Percentiles rank a stretch among this genome's conserved stretches.
phyloP scores from a whole-genome alignment of 2,113 vertebrate species.

The Pedionomus torquatus region DNA sequence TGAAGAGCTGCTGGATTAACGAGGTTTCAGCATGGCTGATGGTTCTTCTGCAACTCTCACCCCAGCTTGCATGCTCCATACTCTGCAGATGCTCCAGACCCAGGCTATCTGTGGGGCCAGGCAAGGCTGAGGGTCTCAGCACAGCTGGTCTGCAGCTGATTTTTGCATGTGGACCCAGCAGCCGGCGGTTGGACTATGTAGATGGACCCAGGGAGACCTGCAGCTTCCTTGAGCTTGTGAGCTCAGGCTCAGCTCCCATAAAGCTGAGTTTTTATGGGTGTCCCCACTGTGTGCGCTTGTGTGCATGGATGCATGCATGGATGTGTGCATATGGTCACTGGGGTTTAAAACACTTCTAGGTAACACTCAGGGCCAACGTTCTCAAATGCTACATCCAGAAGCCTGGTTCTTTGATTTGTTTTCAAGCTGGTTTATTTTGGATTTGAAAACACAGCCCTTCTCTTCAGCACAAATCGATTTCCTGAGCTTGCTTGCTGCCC shows the following conservation, averaged over 20 bases:
- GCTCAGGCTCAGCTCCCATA: not conserved
- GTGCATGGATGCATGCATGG: not conserved
- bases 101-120: not conserved
- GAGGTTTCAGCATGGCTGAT: rapidly evolving
- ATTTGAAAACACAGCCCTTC: not conserved
- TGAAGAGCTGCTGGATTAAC: not conserved
- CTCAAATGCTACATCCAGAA: slow-evolving; percentile 9
- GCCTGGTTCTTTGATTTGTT: not conserved
- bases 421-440: not conserved
- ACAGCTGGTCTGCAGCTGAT: slow-evolving; percentile 42
- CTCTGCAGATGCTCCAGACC: not conserved
- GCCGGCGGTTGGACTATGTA: not conserved
- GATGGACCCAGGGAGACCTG: not conserved
- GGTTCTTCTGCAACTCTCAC: not conserved
- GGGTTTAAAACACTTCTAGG: not conserved
- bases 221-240: not conserved
- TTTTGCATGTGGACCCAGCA: not conserved
- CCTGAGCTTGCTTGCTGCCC: not conserved
- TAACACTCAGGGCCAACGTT: not conserved
- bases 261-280: not conserved
- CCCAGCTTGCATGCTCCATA: not conserved
- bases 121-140: not conserved
- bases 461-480: not conserved
- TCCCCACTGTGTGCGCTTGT: not conserved
- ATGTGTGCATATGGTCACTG: not conserved